Percentiles rank a stretch among this genome's conserved stretches.
phyloP scores from a whole-genome alignment of 2,888 invertebrate species.

The Acanthosepion esculentum region DNA sequence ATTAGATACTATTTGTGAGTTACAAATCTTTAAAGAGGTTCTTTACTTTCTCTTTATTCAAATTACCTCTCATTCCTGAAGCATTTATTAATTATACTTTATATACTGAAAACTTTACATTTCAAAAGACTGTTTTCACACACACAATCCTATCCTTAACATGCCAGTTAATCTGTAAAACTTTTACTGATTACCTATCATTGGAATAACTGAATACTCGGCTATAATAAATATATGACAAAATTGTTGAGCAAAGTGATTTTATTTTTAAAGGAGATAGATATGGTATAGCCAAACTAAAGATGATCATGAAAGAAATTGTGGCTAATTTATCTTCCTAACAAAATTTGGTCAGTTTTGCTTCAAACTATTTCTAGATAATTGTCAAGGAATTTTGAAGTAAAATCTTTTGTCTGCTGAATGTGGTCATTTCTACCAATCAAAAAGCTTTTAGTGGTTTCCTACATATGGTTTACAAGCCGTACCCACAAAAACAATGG shows the following conservation, averaged over 20 bases:
- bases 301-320: not conserved
- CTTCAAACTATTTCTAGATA: no score
- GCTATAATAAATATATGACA: not conserved
- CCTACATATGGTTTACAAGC: not conserved
- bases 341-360: not conserved
- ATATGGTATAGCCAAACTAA: not conserved
- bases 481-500: not conserved
- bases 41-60: not conserved
- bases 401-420: not conserved
- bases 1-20: not conserved
- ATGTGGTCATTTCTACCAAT: not conserved
- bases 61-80: not conserved
- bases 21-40: not conserved
- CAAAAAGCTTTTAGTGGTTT: constrained; percentile 18
- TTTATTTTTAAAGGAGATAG: not conserved
- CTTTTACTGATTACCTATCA: not conserved
- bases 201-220: not conserved
- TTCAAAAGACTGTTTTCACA: no score
- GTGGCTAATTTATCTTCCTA: not conserved
- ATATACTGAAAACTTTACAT: no score
- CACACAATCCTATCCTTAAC: no score
- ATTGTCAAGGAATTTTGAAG: not conserved
- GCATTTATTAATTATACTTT: not conserved
- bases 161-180: not conserved
- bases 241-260: not conserved